phyloP scores from a whole-genome alignment of 2,797 vertebrate genomes.

The Tauraco hartlaubi region DNA sequence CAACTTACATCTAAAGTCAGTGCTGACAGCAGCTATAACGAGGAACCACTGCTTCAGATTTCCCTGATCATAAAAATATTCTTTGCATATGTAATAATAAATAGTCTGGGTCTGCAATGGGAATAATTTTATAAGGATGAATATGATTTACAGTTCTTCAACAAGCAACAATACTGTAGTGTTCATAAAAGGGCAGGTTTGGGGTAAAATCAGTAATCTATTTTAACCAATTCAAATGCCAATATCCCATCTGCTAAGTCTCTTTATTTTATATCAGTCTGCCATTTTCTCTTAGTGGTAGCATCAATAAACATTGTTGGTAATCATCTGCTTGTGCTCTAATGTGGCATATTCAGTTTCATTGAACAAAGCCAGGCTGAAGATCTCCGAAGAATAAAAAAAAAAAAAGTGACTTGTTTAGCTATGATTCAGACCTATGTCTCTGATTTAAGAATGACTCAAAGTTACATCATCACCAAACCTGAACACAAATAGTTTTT shows the following conservation, averaged over 20 bases:
- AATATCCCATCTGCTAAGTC: conserved; percentile 83
- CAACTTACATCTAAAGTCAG: background rate
- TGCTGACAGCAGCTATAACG: conserved; percentile 13
- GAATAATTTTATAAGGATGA: background rate
- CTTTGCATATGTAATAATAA: background rate
- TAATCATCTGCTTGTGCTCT: conserved; percentile 82
- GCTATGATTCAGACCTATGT: conserved; percentile 53
- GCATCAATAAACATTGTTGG: conserved; percentile 84
- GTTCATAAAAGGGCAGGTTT: conserved; percentile 75
- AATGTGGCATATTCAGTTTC: conserved; percentile 73
- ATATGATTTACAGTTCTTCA: background rate
- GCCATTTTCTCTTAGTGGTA: conserved; percentile 84
- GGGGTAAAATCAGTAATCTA: conserved; percentile 78
- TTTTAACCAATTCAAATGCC: conserved; percentile 84
- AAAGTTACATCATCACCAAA: conserved; percentile 42
- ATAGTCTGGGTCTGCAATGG: background rate
- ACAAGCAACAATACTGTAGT: background rate
- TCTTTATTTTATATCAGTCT: conserved; percentile 85
- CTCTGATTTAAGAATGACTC: conserved; percentile 50
- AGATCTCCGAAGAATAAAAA: conserved; percentile 30
- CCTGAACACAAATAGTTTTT: conserved; percentile 12
- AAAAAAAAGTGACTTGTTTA: conserved; percentile 36
- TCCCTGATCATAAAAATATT: background rate
- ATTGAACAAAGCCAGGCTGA: conserved; percentile 77
- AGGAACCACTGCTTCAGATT: conserved; percentile 1